Conservation (phyloP, 2,113 vertebrate species). For the Cyphomyrus plagiostoma region DNA sequence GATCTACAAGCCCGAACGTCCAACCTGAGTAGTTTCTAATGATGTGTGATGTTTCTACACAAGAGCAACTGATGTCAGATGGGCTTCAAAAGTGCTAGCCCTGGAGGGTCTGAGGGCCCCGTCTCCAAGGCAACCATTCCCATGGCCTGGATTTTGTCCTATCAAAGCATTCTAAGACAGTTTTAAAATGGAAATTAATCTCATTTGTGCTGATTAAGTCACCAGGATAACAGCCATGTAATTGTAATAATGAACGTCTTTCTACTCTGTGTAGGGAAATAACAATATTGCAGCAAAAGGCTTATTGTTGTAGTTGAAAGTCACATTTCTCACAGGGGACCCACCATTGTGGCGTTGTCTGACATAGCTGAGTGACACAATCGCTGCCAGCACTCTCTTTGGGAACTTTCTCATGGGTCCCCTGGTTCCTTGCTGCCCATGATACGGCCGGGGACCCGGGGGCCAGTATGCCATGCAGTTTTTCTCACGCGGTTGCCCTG, state of each 20-base stretch:
- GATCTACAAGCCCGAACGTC: not conserved
- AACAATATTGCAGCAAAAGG: conserved; percentile 46
- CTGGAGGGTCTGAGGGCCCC: conserved; percentile 42
- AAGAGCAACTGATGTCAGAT: conserved; percentile 45
- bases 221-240: conserved; percentile 60
- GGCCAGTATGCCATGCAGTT: not conserved
- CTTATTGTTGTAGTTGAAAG: conserved; percentile 46
- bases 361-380: conserved; percentile 37
- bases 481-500: not conserved
- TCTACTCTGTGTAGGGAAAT: conserved; percentile 45
- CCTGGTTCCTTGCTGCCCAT: not conserved
- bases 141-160: conserved; percentile 47
- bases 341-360: conserved; percentile 37
- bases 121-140: conserved; percentile 48
- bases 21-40: not conserved
- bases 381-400: conserved; percentile 17
- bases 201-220: conserved; percentile 62
- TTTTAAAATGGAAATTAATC: conserved; percentile 61
- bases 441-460: not conserved
- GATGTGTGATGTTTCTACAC: conserved; percentile 20
- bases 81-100: conserved; percentile 52
- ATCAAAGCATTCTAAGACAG: conserved; percentile 47
- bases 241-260: conserved; percentile 41
- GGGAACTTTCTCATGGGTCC: not conserved
- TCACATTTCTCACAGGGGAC: conserved; percentile 43